A percentile compares a stretch with the other conserved stretches of the same genome.
Evolutionary conservation across 2,797 vertebrate species (phyloP).

Genomic region (Ficedula albicollis): DNA sequence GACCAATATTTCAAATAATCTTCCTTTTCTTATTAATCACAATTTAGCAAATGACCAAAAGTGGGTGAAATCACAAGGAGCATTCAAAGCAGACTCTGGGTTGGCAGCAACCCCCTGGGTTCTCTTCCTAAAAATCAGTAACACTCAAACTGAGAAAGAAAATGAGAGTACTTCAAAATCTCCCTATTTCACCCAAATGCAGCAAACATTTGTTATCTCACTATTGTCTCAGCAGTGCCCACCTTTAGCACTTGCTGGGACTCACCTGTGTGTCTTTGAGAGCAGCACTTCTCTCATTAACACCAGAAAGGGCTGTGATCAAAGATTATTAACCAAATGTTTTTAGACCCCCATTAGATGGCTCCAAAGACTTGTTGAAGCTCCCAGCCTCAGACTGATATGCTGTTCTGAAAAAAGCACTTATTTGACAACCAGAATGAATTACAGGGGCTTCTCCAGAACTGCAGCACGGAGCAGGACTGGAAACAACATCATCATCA

Average conservation of each 20-base stretch:
- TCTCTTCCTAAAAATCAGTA: not conserved
- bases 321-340: not conserved
- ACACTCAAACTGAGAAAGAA: not conserved
- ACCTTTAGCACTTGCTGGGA: accelerated
- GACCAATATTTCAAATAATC: not conserved
- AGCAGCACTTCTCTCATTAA: not conserved
- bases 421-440: not conserved
- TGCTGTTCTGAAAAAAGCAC: not conserved
- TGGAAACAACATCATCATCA: not conserved
- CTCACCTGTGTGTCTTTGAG: not conserved
- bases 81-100: not conserved
- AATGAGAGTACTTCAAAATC: not conserved
- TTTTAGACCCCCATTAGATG: conserved; percentile 7
- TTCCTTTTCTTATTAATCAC: not conserved
- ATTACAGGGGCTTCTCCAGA: not conserved
- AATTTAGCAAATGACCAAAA: not conserved
- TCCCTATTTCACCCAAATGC: not conserved
- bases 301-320: not conserved
- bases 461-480: not conserved
- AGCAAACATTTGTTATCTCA: not conserved
- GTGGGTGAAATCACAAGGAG: not conserved
- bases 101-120: not conserved
- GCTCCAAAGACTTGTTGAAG: conserved; percentile 39
- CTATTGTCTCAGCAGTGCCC: not conserved
- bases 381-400: not conserved